Evolutionary conservation across 2,797 vertebrate species (phyloP), one percentile per base, ranked within the genome.

Genomic region (Gastrophryne carolinensis): DNA sequence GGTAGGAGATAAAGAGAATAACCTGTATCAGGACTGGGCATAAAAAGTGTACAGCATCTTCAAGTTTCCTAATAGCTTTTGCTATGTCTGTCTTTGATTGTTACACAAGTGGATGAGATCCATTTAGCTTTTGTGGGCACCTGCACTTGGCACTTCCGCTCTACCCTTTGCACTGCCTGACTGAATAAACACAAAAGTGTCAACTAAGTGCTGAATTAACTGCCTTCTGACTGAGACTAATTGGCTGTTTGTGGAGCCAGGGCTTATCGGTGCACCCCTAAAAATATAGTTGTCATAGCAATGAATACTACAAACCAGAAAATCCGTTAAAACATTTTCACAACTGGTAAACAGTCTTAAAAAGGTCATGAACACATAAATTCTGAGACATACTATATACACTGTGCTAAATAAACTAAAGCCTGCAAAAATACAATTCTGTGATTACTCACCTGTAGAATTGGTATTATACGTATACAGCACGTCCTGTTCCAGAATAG

Each of bases 221-320:
- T 49, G 9, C 9, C 35, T 53, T 52, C 47, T 27, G 5, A 50
- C 13, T 53, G 24, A 17, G 24, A 54, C 37, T 54, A 67, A 67
- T 52, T 54, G 49, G 32, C 35, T 8, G 12, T 37, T 67, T 26
- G 32, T 54, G 39, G 47, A 60, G 37, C 27, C 39, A 27, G 8
- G 12, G 54, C n/a, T 27, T 29, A 52, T 47, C 65, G 35, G 34
- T 11, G 52, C 41, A 67, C 63, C 53, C 65, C 60, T 50, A 71
- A 77, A n/a, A 70, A 64, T 56, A 32, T 58, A 32, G 75, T 77
- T 77, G 75, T 50, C 75, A 77, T 77, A 71, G 75, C 60, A 71
- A 77, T 77, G 30, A 44, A 29, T 57, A 50, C 52, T 71, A 77
- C 60, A 71, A 64, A 71, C 58, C 67, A 77, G 32, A 41, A 63